Evolutionary conservation across 2,113 vertebrate species (phyloP).

Genomic region (Aspidoscelis tigris): DNA sequence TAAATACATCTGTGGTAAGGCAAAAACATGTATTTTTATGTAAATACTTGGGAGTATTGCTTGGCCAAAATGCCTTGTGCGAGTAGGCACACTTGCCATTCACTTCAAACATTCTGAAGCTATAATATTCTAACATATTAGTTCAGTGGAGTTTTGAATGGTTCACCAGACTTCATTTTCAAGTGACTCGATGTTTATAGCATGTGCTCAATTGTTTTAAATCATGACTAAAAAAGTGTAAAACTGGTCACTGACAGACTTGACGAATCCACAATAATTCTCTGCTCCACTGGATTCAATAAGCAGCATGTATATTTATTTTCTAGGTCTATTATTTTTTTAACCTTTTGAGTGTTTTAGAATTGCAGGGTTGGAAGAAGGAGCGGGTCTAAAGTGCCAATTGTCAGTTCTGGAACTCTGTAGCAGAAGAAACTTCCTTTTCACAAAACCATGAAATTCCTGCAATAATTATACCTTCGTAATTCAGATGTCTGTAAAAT

Average conservation of each 20-base stretch:
- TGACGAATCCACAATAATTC: slow-evolving; percentile 69
- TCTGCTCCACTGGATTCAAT: slow-evolving; percentile 70
- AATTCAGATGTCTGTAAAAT: slow-evolving; percentile 49
- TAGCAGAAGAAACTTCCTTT: slow-evolving; percentile 41
- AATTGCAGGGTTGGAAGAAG: slow-evolving; percentile 65
- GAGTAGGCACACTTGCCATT: slow-evolving; percentile 63
- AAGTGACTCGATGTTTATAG: slow-evolving; percentile 67
- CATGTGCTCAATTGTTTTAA: slow-evolving; percentile 77
- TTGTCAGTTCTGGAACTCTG: slow-evolving; percentile 63
- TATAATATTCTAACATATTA: slow-evolving; percentile 63
- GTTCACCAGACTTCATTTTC: slow-evolving; percentile 71
- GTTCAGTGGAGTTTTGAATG: slow-evolving; percentile 65
- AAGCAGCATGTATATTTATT: slow-evolving; percentile 62
- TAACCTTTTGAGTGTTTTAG: slow-evolving; percentile 66
- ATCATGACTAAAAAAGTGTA: slow-evolving; percentile 73
- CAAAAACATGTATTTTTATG: slow-evolving; percentile 53
- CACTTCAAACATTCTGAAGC: slow-evolving; percentile 65
- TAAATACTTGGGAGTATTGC: slow-evolving; percentile 60
- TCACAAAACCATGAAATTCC: slow-evolving; percentile 33
- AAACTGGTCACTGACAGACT: slow-evolving; percentile 70
- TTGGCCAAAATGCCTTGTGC: slow-evolving; percentile 53
- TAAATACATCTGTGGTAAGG: slow-evolving; percentile 56
- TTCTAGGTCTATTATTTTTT: slow-evolving; percentile 57
- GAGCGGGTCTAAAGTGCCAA: slow-evolving; percentile 55
- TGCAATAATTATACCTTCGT: slow-evolving; percentile 55